Conservation (phyloP, 2,113 vertebrate species). For the Alouatta palliata region DNA sequence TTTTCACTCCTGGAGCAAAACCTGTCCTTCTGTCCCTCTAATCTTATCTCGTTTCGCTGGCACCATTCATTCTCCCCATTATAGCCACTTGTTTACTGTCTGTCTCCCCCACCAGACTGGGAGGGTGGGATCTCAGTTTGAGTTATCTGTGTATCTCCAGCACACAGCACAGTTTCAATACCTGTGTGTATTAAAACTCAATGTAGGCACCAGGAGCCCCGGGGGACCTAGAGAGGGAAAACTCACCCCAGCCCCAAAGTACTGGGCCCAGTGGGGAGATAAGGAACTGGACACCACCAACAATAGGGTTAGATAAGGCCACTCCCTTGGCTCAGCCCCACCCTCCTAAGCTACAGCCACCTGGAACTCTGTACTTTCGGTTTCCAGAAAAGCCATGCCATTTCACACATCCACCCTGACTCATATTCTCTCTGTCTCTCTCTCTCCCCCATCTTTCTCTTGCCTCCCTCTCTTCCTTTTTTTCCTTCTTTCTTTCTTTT, state of each 20-base stretch:
- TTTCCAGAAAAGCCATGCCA: background rate
- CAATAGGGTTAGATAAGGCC: constrained; percentile 39
- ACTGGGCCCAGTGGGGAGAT: background rate
- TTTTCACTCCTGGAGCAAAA: background rate
- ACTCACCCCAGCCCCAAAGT: background rate
- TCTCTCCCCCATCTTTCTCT: background rate
- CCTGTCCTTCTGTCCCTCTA: background rate
- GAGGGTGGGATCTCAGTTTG: constrained; percentile 29
- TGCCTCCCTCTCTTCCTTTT: background rate
- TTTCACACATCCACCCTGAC: background rate
- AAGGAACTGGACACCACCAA: constrained; percentile 39
- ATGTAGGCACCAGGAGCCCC: background rate
- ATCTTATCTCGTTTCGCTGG: background rate
- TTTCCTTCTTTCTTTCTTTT: background rate
- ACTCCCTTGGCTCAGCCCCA: background rate
- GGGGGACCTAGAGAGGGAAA: background rate
- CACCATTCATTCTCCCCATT: background rate
- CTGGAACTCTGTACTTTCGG: background rate
- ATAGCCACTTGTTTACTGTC: constrained; percentile 49
- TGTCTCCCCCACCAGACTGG: constrained; percentile 48
- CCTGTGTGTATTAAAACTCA: background rate
- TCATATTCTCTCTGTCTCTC: background rate
- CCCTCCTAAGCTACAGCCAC: background rate
- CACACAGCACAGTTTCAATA: background rate
- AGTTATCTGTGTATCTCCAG: constrained; percentile 29